A percentile compares a stretch with the other conserved stretches of the same genome.
Evolutionary conservation across 1,140 invertebrate genomes (phyloP).

Genomic region (Drosophila punjabiensis): DNA sequence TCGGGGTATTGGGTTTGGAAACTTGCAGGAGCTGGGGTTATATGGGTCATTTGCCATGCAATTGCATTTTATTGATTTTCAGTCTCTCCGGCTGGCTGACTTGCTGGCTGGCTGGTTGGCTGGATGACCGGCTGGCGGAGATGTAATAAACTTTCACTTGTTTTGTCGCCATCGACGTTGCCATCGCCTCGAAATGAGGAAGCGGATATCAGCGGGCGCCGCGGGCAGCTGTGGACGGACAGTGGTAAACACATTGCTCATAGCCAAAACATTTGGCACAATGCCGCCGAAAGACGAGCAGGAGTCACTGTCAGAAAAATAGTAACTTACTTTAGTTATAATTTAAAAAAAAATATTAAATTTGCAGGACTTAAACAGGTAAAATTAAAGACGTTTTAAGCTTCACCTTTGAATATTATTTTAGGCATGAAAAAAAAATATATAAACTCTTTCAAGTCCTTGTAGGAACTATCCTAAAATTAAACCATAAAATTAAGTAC

Average conservation of each 20-base stretch:
- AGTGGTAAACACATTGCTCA: conserved; percentile 73
- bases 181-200: conserved; percentile 23
- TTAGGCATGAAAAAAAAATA: not conserved
- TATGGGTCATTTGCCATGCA: conserved; percentile 75
- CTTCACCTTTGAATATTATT: not conserved
- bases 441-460: not conserved
- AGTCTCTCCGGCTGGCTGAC: conserved; percentile 8
- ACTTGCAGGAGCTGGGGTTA: conserved; percentile 33
- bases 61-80: conserved; percentile 80
- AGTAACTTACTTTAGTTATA: not conserved
- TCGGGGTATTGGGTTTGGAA: not conserved
- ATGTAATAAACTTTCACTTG: conserved; percentile 80
- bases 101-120: conserved; percentile 1
- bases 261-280: conserved; percentile 61
- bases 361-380: too few relatives aligned
- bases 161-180: conserved; percentile 60
- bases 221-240: conserved; percentile 37
- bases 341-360: not conserved
- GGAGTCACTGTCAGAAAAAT: conserved; percentile 14
- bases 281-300: conserved; percentile 33
- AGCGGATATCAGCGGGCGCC: conserved; percentile 19
- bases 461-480: not conserved
- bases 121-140: conserved; percentile 13
- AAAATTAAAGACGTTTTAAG: not conserved
- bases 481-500: not conserved